Conservation (phyloP, 2,888 invertebrate species). For the Daptonema setosum region DNA sequence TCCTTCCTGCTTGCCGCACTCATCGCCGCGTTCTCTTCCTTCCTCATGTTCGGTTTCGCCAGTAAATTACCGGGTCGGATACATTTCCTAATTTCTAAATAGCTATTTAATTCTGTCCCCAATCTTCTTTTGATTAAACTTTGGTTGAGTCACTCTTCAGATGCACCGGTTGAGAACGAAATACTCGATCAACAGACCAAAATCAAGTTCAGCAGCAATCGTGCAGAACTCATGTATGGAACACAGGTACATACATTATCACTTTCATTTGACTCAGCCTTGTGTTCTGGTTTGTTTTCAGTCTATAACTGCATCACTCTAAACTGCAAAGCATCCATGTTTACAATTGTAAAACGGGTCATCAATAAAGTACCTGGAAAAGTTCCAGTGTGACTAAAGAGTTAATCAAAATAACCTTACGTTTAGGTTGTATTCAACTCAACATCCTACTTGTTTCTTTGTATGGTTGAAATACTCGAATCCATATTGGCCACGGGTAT, state of each 20-base stretch:
- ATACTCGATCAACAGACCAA: background rate
- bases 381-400: too few relatives aligned
- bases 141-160: background rate
- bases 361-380: too few relatives aligned
- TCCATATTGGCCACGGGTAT: background rate
- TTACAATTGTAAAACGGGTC: too few relatives aligned
- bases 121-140: background rate
- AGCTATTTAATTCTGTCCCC: background rate
- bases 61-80: slow-evolving; percentile 25
- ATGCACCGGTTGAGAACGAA: background rate
- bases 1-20: slow-evolving; percentile 20
- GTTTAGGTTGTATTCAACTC: background rate
- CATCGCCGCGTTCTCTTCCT: slow-evolving; percentile 27
- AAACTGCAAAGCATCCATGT: too few relatives aligned
- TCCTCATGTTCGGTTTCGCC: slow-evolving; percentile 28
- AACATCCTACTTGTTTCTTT: background rate
- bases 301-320: too few relatives aligned
- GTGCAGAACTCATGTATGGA: background rate
- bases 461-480: background rate
- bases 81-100: too few relatives aligned
- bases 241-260: too few relatives aligned
- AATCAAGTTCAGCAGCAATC: background rate
- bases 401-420: too few relatives aligned
- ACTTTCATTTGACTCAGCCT: too few relatives aligned
- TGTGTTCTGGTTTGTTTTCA: background rate